Evolutionary conservation across 2,888 invertebrate genomes (phyloP).

Genomic region (Ophion ellenae): DNA sequence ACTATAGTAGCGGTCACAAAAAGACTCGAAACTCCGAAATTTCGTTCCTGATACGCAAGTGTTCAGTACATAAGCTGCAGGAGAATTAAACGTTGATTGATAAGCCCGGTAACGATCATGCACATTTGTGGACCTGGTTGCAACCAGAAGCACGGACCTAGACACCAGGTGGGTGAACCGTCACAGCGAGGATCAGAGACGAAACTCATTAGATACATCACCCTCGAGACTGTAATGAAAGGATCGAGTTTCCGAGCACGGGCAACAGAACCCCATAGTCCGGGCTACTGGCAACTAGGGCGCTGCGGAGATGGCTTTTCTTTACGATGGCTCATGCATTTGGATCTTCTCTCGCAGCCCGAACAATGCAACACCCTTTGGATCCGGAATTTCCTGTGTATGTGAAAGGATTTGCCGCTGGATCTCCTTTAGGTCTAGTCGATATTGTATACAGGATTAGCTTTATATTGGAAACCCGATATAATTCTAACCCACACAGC

Average conservation of each 20-base stretch:
- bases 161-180: constrained; percentile 14
- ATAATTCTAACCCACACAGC: no score
- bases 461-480: no score
- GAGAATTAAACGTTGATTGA: constrained; percentile 41
- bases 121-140: not conserved
- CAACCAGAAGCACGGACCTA: constrained; percentile 5
- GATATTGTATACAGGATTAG: no score
- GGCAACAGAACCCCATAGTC: constrained; percentile 15
- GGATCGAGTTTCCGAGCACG: constrained; percentile 45
- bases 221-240: constrained; percentile 49
- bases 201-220: constrained; percentile 25
- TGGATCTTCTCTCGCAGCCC: no score
- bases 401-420: no score
- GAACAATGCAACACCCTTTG: no score
- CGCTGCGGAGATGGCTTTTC: constrained; percentile 9
- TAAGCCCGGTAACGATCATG: constrained; percentile 1
- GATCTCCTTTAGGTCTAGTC: no score
- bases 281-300: constrained; percentile 6
- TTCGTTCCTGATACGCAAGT: constrained; percentile 2
- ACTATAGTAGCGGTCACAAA: not conserved
- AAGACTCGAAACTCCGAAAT: constrained; percentile 1
- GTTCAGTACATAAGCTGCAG: constrained; percentile 12
- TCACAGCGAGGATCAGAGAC: constrained; percentile 5
- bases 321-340: not conserved
- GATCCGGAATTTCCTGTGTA: no score